These are phyloP conservation scores for Zosterops pallidus DNA, from an alignment of 2,113 vertebrate genomes.

Conservation along the genomic window DNA sequence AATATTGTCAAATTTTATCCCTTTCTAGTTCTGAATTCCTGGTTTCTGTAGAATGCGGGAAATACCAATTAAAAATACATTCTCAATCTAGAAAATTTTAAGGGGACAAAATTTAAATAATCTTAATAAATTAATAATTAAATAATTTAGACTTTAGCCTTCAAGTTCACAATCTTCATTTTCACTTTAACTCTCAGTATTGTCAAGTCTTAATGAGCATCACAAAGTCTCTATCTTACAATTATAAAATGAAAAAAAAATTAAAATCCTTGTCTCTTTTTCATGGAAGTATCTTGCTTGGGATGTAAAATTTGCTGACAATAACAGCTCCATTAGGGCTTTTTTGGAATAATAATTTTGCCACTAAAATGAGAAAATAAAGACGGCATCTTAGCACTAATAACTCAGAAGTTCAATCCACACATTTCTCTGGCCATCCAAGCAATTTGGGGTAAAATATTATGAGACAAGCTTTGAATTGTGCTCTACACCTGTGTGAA, in stretches of 20 bases:
- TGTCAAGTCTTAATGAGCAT: neutral
- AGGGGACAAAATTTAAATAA: neutral
- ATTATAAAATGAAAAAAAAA: neutral
- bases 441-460: neutral
- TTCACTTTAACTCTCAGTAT: neutral
- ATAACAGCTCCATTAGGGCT: neutral
- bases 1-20: neutral
- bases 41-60: neutral
- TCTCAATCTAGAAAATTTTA: neutral
- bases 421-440: neutral
- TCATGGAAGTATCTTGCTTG: neutral
- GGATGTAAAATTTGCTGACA: neutral
- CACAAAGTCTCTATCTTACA: neutral
- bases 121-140: neutral
- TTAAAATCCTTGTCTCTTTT: neutral
- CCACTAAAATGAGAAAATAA: neutral
- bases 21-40: neutral
- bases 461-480: slow-evolving; percentile 2
- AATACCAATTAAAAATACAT: neutral
- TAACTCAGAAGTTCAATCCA: neutral
- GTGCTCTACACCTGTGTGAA: neutral
- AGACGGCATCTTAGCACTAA: neutral
- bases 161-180: neutral
- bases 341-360: neutral
- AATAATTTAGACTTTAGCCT: neutral